Evolutionary conservation across 2,888 invertebrate genomes (phyloP).

Genomic region (Papilio demoleus): DNA sequence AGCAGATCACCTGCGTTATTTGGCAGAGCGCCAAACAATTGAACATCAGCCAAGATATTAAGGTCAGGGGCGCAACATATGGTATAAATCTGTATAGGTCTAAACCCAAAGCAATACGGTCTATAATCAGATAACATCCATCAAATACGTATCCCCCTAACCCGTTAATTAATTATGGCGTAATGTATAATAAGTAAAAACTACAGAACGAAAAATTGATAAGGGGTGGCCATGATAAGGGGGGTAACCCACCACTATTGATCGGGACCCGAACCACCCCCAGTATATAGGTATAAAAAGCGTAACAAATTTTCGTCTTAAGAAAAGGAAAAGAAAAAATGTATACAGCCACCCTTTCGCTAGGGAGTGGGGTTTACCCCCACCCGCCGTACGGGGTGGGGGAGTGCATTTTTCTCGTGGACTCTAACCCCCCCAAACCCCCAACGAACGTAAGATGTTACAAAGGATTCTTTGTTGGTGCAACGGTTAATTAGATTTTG

Average conservation of each 20-base stretch:
- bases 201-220: slow-evolving; percentile 81
- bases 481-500: slow-evolving; percentile 58
- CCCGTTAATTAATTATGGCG: slow-evolving; percentile 53
- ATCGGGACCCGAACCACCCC: slow-evolving; percentile 69
- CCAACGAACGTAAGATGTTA: slow-evolving; percentile 75
- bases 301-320: slow-evolving; percentile 84
- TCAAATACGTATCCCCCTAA: slow-evolving; percentile 38
- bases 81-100: not conserved
- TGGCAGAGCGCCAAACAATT: slow-evolving; percentile 29
- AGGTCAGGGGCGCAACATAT: slow-evolving; percentile 37
- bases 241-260: slow-evolving; percentile 68
- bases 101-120: slow-evolving; percentile 16
- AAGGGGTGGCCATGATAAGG: slow-evolving; percentile 75
- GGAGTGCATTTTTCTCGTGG: slow-evolving; percentile 74
- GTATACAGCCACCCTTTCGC: slow-evolving; percentile 76
- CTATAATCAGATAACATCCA: not conserved
- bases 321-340: slow-evolving; percentile 84
- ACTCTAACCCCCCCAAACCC: slow-evolving; percentile 64
- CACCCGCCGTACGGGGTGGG: slow-evolving; percentile 50
- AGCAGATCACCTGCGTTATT: slow-evolving; percentile 32
- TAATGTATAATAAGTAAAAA: slow-evolving; percentile 69
- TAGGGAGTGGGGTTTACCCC: slow-evolving; percentile 51
- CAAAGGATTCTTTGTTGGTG: slow-evolving; percentile 78
- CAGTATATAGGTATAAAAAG: slow-evolving; percentile 81
- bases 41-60: slow-evolving; percentile 14